A percentile compares a stretch with the other conserved stretches of the same genome.
phyloP scores from a whole-genome alignment of 2,113 vertebrate genomes.

The Gallinago media region DNA sequence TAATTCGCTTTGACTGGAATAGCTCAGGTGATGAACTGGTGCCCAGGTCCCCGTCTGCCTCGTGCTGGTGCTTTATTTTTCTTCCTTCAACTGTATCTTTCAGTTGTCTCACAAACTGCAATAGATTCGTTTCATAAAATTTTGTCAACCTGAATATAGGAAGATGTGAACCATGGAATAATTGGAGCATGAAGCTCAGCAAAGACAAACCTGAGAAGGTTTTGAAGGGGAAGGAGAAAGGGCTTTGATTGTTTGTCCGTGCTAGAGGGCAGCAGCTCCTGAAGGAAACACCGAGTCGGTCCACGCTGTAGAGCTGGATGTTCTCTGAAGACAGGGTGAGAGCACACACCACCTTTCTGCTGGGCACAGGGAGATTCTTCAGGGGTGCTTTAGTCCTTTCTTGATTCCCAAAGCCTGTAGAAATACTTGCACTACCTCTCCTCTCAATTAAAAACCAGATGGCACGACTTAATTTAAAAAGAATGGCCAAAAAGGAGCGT shows the following conservation, averaged over 20 bases:
- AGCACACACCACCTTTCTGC: not conserved
- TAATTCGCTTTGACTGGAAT: slow-evolving; percentile 74
- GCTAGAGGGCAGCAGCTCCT: not conserved
- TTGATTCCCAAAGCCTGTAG: not conserved
- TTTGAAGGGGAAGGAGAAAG: not conserved
- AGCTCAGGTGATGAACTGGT: slow-evolving; percentile 70
- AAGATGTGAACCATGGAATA: not conserved
- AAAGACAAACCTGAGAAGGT: not conserved
- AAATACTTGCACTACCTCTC: not conserved
- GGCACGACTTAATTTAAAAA: not conserved
- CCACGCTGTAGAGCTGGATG: not conserved
- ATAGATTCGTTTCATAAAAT: not conserved
- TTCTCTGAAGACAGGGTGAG: not conserved
- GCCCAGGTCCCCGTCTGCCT: slow-evolving; percentile 6
- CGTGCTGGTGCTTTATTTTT: slow-evolving; percentile 25
- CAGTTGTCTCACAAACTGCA: not conserved
- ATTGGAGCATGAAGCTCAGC: not conserved
- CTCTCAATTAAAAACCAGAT: not conserved
- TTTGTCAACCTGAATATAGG: not conserved
- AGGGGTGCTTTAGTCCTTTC: not conserved
- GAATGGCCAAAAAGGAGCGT: not conserved
- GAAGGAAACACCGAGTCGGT: not conserved
- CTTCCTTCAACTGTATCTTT: slow-evolving; percentile 15
- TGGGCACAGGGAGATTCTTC: not conserved
- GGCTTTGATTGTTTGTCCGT: not conserved